Evolutionary conservation across 2,888 invertebrate genomes (phyloP).

Genomic region (Xanthia icteritia): DNA sequence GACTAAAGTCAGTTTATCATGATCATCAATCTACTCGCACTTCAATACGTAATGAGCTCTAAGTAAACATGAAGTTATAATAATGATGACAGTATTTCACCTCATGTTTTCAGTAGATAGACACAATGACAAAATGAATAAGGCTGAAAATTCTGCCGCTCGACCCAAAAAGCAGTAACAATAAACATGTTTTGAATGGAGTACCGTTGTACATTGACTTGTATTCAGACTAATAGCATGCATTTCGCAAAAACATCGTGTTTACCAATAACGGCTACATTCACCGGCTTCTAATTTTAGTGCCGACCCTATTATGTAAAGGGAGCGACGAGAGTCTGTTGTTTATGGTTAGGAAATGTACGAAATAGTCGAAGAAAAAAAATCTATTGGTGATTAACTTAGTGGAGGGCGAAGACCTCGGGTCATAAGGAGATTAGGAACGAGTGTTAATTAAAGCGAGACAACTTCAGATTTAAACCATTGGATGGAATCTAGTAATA

Average conservation of each 20-base stretch:
- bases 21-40: too few species aligned
- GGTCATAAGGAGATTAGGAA: too few species aligned
- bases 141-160: constrained; percentile 30
- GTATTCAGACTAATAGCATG: constrained; percentile 60
- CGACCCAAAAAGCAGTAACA: constrained; percentile 45
- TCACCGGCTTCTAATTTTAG: constrained; percentile 24
- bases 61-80: too few species aligned
- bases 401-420: too few species aligned
- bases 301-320: constrained; percentile 34
- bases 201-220: constrained; percentile 48
- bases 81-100: too few species aligned
- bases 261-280: constrained; percentile 45
- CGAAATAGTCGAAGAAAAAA: background rate
- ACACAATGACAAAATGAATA: constrained; percentile 6
- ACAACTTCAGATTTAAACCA: too few species aligned
- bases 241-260: constrained; percentile 58
- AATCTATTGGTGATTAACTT: background rate
- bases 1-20: too few species aligned
- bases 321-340: constrained; percentile 26
- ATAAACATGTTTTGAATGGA: constrained; percentile 60
- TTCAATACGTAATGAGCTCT: too few species aligned
- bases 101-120: background rate
- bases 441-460: too few species aligned
- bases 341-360: constrained; percentile 3
- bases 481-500: too few species aligned